A percentile compares a stretch with the other conserved stretches of the same genome.
phyloP scores from a whole-genome alignment of 2,797 vertebrate genomes.

The Halcyon smyrnensis region DNA sequence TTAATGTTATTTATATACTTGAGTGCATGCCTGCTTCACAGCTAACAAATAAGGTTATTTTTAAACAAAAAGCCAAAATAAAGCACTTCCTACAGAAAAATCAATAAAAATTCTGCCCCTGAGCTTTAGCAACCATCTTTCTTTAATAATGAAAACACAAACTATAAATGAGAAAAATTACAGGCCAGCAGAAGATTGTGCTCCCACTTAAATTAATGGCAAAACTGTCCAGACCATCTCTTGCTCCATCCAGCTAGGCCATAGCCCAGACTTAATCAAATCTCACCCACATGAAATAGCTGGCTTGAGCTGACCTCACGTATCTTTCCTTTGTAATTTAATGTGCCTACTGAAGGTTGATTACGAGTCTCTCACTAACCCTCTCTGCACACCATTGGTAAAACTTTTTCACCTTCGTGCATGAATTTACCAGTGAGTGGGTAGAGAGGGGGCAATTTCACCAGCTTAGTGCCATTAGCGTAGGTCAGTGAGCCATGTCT shows the following conservation, averaged over 20 bases:
- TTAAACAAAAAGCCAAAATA: conserved; percentile 11
- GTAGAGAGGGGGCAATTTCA: not conserved
- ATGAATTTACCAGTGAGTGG: not conserved
- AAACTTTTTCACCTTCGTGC: not conserved
- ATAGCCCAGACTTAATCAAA: not conserved
- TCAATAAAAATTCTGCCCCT: not conserved
- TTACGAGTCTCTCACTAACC: not conserved
- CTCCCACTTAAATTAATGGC: conserved; percentile 25
- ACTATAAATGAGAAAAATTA: conserved; percentile 5
- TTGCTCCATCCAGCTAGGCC: not conserved
- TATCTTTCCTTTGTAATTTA: not conserved
- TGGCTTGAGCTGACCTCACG: not conserved
- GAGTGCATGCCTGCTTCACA: conserved; percentile 3
- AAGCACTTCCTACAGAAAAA: conserved; percentile 19
- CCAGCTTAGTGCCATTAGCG: not conserved
- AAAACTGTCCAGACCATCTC: conserved; percentile 11
- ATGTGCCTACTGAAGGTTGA: not conserved
- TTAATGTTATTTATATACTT: conserved; percentile 23
- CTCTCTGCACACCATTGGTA: not conserved
- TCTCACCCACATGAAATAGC: not conserved
- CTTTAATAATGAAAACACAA: conserved; percentile 36
- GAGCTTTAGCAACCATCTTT: not conserved
- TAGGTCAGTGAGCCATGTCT: rapidly evolving
- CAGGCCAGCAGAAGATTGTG: not conserved
- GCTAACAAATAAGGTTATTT: conserved; percentile 42